Base-by-base conservation (phyloP, 53 echinoderm and acorn worm genomes). In the Echinarachnius parma region DNA sequence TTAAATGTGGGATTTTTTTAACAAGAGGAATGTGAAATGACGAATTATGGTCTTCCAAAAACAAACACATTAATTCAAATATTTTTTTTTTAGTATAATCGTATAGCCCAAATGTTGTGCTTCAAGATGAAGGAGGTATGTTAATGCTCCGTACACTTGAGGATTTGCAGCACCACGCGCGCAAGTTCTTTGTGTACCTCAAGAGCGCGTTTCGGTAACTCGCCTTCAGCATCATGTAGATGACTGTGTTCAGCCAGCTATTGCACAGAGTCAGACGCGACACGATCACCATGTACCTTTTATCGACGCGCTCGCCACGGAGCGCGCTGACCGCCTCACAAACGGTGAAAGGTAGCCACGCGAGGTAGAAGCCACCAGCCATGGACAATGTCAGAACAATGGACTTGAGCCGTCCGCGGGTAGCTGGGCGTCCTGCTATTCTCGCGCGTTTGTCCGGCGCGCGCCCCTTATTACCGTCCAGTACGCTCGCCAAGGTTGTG, bases 181-280 rank as follows among this genome's bases (percentile, higher is more conserved):
- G 29, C 1, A 27, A 36, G 8, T 28, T 28, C 2, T 30, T 21
- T 45, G 46, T 28, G 18, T 22, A 46, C 1, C 16, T 19, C 28
- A 28, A 27, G 5, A 65, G n/a, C 9, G 44, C 46, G 9, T 65
- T 46, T 34, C 74, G 26, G 34, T 72, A 72, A 15, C 37, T 56
- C 55, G 36, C 20, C 34, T 57, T 72, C 7, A 72, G 57, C 1
- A 72, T 24, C 36, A 72, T 22, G n/a, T 56, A 72, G 15, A 72
- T 72, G 4, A 72, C 55, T 27, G 56, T 56, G 22, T 72, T 72
- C 74, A 72, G 5, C 74, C 74, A 72, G 19, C 56, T 25, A 56
- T 72, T 72, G 26, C 55, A 54, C 56, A 56, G 34, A 0, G 74
- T 54, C 1, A 56, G 39, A 15, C 56, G 10, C 0, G 74, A 56